Evolutionary conservation across 2,888 invertebrate species (phyloP).

Genomic region (Micoletzkya japonica): DNA sequence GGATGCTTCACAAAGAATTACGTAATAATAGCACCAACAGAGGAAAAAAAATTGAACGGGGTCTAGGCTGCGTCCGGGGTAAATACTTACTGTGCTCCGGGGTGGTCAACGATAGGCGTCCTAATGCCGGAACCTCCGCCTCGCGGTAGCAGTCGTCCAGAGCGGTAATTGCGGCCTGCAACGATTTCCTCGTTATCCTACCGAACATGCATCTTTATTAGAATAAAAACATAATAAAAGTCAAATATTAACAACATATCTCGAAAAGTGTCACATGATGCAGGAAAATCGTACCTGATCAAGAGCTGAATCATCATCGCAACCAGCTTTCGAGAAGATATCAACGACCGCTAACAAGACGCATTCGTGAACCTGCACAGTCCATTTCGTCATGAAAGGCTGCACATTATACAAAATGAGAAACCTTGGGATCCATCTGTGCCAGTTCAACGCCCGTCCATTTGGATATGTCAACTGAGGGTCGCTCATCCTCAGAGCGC

Average conservation of each 20-base stretch:
- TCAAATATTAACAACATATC: background rate
- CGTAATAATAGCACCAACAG: too few species aligned
- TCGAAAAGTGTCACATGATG: too few species aligned
- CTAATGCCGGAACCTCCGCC: background rate
- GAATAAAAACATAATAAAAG: background rate
- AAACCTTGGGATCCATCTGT: conserved; percentile 9
- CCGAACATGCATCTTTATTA: background rate
- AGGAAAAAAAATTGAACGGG: too few species aligned
- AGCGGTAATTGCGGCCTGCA: conserved; percentile 13
- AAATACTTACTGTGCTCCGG: too few species aligned
- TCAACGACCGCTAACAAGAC: conserved; percentile 8
- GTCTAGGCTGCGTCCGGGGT: too few species aligned
- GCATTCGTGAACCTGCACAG: conserved; percentile 18
- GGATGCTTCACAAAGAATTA: too few species aligned
- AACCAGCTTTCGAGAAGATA: conserved; percentile 17
- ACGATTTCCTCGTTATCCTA: background rate
- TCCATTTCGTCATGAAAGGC: background rate
- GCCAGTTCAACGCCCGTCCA: conserved; percentile 4
- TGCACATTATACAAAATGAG: background rate
- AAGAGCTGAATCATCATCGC: conserved; percentile 14
- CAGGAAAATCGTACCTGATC: conserved; percentile 1
- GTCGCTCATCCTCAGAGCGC: background rate
- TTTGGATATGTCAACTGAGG: background rate
- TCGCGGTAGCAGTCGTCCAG: conserved; percentile 24
- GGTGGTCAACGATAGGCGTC: too few species aligned